Evolutionary conservation across 2,113 vertebrate species (phyloP).

Genomic region (Theristicus caerulescens): DNA sequence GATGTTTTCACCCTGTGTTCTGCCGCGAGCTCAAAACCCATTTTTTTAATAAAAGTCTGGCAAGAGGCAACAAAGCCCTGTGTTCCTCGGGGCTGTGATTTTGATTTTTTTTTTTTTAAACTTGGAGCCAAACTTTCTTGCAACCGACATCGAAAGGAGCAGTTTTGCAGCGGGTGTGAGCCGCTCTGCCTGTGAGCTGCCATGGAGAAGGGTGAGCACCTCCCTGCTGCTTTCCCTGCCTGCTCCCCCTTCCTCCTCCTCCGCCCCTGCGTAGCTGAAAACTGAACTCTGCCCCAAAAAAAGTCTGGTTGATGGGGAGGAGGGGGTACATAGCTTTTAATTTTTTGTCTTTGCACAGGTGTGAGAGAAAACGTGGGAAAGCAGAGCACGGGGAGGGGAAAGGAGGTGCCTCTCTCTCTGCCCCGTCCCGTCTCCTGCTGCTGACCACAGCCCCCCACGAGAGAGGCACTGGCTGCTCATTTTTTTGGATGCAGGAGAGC

Average conservation of each 20-base stretch:
- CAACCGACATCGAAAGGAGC: not conserved
- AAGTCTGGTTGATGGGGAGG: not conserved
- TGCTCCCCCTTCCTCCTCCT: not conserved
- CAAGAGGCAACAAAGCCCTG: not conserved
- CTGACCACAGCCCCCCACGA: not conserved
- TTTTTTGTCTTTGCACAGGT: not conserved
- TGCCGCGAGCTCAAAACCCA: not conserved
- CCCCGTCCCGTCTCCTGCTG: not conserved
- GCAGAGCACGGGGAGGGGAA: fast-evolving
- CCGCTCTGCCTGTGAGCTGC: not conserved
- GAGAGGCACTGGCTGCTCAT: not conserved
- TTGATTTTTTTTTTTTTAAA: not conserved
- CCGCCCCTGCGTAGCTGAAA: not conserved
- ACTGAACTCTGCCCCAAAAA: not conserved
- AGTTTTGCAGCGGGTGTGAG: fast-evolving
- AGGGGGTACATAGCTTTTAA: not conserved
- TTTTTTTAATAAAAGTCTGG: not conserved
- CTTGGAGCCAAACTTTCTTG: not conserved
- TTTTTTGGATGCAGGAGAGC: not conserved
- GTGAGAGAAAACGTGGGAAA: not conserved
- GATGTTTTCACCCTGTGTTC: not conserved
- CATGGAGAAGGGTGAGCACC: not conserved
- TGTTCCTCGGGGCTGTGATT: not conserved
- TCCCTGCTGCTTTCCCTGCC: not conserved
- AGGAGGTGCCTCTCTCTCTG: not conserved